A percentile compares a stretch with the other conserved stretches of the same genome.
Conservation (phyloP, 2,113 vertebrate species). For the Dipodomys stephensi region DNA sequence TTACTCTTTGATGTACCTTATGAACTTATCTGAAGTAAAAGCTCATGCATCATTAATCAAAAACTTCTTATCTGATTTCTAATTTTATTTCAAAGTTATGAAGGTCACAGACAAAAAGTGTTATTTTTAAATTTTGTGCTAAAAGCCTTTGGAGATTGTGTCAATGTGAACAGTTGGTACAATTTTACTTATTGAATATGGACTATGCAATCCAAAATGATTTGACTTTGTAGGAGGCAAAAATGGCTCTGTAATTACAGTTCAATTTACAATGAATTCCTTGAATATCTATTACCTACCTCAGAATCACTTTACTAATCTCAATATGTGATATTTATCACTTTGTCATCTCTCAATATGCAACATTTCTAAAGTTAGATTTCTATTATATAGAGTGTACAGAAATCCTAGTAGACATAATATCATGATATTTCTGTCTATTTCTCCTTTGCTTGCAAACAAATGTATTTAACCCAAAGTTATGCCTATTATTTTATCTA, state of each 20-base stretch:
- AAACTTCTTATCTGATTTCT: neutral
- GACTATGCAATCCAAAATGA: constrained; percentile 38
- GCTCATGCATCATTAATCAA: neutral
- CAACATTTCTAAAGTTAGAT: neutral
- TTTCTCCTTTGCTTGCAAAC: constrained; percentile 9
- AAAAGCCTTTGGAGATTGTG: neutral
- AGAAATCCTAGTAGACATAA: too few relatives aligned
- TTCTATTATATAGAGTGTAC: neutral
- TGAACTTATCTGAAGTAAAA: constrained; percentile 13
- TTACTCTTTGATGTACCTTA: neutral
- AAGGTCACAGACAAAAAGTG: neutral
- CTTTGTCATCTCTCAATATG: neutral
- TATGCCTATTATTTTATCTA: neutral
- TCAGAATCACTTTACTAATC: neutral
- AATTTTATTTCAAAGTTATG: constrained; percentile 47
- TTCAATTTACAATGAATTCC: constrained; percentile 17
- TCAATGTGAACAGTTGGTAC: neutral
- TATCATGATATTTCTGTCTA: neutral
- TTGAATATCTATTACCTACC: neutral
- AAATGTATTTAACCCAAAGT: neutral
- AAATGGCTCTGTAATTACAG: constrained; percentile 14
- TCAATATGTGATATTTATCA: neutral
- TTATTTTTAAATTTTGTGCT: constrained; percentile 19
- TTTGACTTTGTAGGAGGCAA: constrained; percentile 29
- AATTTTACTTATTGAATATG: neutral